These are phyloP conservation scores for Passer domesticus DNA, from an alignment of 2,113 vertebrate genomes.

Conservation along the genomic window DNA sequence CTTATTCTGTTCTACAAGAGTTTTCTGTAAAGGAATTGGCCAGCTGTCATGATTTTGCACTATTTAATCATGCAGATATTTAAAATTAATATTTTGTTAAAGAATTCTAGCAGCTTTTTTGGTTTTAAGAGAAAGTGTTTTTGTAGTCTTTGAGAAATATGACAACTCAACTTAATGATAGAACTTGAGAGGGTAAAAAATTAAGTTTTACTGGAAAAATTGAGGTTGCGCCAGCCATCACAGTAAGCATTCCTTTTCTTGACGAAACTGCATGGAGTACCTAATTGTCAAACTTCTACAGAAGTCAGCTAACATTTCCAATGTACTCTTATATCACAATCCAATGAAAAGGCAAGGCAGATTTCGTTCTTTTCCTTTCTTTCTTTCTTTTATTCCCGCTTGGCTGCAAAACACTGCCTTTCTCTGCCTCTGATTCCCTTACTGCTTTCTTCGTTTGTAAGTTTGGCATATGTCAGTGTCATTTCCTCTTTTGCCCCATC, in stretches of 20 bases:
- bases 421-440: conserved; percentile 76
- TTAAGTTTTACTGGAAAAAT: neutral
- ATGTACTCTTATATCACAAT: conserved; percentile 66
- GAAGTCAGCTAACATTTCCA: conserved; percentile 59
- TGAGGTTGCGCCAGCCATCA: conserved; percentile 79
- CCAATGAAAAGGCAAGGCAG: conserved; percentile 66
- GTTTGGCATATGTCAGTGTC: conserved; percentile 60
- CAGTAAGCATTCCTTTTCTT: conserved; percentile 76
- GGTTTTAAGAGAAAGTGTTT: neutral
- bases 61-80: neutral
- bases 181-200: neutral
- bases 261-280: conserved; percentile 78
- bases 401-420: conserved; percentile 80
- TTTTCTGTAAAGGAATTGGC: neutral
- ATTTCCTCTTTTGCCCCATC: conserved; percentile 64
- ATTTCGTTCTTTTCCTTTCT: neutral
- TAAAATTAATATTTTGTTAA: neutral
- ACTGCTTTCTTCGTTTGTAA: conserved; percentile 69
- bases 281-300: conserved; percentile 69
- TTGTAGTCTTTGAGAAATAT: neutral
- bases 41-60: neutral
- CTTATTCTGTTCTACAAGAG: neutral
- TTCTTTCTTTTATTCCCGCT: conserved; percentile 50
- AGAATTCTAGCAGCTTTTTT: neutral
- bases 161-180: neutral